Conservation (phyloP, 2,888 invertebrate species). For the Patella depressa region DNA sequence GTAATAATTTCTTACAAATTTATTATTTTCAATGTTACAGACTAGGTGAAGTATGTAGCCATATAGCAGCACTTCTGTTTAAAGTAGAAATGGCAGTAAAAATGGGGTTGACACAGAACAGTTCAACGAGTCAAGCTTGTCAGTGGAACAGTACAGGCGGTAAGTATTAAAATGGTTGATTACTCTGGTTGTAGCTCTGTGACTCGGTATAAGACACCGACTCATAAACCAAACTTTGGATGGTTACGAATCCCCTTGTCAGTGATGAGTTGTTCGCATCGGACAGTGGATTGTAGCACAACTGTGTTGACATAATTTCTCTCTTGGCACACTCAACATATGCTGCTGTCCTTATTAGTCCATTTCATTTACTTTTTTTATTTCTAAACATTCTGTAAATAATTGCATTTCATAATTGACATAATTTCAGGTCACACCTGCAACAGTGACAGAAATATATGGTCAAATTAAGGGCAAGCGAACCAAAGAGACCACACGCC, state of each 20-base stretch:
- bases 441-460: conserved; percentile 21
- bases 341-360: too few species aligned
- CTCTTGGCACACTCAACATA: neutral
- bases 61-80: conserved; percentile 31
- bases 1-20: too few species aligned
- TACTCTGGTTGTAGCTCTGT: too few species aligned
- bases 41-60: conserved; percentile 33
- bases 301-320: neutral
- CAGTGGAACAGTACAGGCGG: conserved; percentile 25
- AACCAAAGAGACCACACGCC: neutral
- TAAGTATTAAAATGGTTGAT: neutral
- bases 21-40: conserved; percentile 12
- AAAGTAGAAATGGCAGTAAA: conserved; percentile 29
- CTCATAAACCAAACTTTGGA: too few species aligned
- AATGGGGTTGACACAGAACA: conserved; percentile 16
- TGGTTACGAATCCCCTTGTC: too few species aligned
- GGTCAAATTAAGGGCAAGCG: conserved; percentile 9
- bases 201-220: too few species aligned
- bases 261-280: too few species aligned
- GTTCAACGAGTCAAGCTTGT: conserved; percentile 30
- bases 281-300: too few species aligned
- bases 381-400: too few species aligned
- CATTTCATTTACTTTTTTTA: too few species aligned
- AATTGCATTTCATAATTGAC: too few species aligned
- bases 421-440: conserved; percentile 13